Evolutionary conservation across 2,113 vertebrate species (phyloP), one percentile per base, ranked within the genome.

Genomic region (Cyprinodon variegatus): DNA sequence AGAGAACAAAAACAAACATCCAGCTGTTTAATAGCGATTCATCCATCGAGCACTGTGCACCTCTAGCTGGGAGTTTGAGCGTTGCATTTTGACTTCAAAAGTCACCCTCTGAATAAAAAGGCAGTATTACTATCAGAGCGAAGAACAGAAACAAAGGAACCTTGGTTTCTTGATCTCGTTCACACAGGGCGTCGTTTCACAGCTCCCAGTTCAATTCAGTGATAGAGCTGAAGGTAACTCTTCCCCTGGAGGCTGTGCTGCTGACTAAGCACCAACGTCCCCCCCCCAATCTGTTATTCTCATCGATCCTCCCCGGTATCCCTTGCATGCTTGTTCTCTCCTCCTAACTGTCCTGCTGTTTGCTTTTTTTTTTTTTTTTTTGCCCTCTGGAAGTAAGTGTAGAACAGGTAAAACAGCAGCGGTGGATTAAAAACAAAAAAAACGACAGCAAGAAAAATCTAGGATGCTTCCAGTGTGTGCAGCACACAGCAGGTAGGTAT

Each of bases 221-320:
- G 65, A 20, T 6, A 53, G 11, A 78, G 74, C 67, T 64, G 37
- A 73, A 83, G 80, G 82, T 70, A 36, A 39, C 68, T 80, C 85
- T 74, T 37, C 36, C 4, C 65, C 7, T 36, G 72, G 40, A 83
- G 85, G 11, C 76, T 70, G 72, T 1, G 46, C 38, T 87, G 91
- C 90, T 89, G 87, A 90, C 83, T 68, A 86, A 82, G 87, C 89
- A 75, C 70, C 66, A 72, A 13, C 75, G 73, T 83, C 82, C 69
- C 61, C 61, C 78, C 79, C 85, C 74, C 76, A 29, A 85, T 86
- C 83, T 65, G 72, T 86, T 86, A 87, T 74, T 91, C 82, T 77
- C 76, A 90, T 90, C 85, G 88, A 90, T 88, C 87, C 66, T 39
- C 78, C 74, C 61, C 75, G 48, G 70, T 76, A 72, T 39, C 50